Base-by-base conservation (phyloP, 2,797 vertebrate genomes). In the Yasuhikotakia modesta region DNA sequence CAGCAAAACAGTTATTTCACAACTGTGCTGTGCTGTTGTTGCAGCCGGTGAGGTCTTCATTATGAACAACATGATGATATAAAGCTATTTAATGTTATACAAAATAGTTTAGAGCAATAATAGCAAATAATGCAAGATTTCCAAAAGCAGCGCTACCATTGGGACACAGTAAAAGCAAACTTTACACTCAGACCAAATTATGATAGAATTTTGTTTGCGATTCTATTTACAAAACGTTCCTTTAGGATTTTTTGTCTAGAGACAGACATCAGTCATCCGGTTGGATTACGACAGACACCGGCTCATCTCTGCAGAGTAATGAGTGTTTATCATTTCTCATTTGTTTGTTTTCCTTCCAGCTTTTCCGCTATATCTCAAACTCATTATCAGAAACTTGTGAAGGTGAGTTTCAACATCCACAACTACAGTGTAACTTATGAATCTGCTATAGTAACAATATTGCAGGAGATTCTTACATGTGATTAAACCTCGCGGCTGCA, bases 401-500 rank as follows among this genome's bases (percentile, higher is more conserved):
- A 60, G 27, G 58, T 17, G 6, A 30, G n/a, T 69, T 68, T 52
- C 32, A 78, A 78, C 50, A 50, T 60, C 52, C 45, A 63, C 60
- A 64, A 1, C 43, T 32, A 63, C 57, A 63, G 57, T 27, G 21
- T 45, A 45, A 52, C 58, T 64, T 27, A 70, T 63, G 22, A 70
- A 63, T 70, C 57, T 53, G 24, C 19, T 0, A 61, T 70, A 43
- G 5, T 21, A 52, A 52, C 64, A 32, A 50, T 66, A 58, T 46
- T 27, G 16, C 66, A 32, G 10, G 17, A 70, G 57, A 45, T 50
- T 78, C 6, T 39, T 63, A 24, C 66, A 61, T 50, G 55, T 67
- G 39, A 70, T 64, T 24, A 64, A 64, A 78, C 48, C 58, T 58
- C 55, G 22, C 12, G 76, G 76, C 48, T 52, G 39, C 55, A 70